Percentiles rank a stretch among this genome's conserved stretches.
phyloP scores from a whole-genome alignment of 2,113 vertebrate genomes.

The Halichoeres trimaculatus region DNA sequence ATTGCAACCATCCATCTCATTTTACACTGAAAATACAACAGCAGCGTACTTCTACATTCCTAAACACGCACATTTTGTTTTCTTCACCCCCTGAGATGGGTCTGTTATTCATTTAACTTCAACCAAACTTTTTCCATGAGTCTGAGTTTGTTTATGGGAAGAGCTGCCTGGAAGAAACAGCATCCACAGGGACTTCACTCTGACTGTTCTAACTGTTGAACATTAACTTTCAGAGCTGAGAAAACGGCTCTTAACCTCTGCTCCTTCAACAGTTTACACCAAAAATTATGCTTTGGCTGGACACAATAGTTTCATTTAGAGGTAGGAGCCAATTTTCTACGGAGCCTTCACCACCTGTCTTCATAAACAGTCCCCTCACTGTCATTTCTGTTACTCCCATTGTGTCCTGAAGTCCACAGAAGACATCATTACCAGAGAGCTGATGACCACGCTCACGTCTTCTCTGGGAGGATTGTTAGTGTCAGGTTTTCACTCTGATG shows the following conservation, averaged over 20 bases:
- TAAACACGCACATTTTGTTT: conserved; percentile 6
- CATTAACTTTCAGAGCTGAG: background rate
- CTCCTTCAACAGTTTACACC: background rate
- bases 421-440: conserved; percentile 33
- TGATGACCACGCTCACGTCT: conserved; percentile 40
- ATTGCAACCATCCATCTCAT: conserved; percentile 71
- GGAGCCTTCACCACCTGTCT: conserved; percentile 19
- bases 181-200: background rate
- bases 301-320: background rate
- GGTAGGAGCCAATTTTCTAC: conserved; percentile 1
- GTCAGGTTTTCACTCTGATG: conserved; percentile 47
- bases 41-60: background rate
- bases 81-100: conserved; percentile 7
- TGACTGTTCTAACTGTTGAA: background rate
- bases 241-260: background rate
- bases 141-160: conserved; percentile 15
- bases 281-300: no score
- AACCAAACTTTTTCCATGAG: conserved; percentile 49
- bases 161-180: background rate
- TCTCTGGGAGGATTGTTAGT: conserved; percentile 33
- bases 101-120: conserved; percentile 65
- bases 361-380: background rate
- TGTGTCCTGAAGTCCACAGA: conserved; percentile 22
- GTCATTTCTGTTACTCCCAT: conserved; percentile 18
- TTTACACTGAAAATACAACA: conserved; percentile 59